Evolutionary conservation across 2,113 vertebrate genomes (phyloP), one percentile per base, ranked within the genome.

Genomic region (Toxostoma redivivum): DNA sequence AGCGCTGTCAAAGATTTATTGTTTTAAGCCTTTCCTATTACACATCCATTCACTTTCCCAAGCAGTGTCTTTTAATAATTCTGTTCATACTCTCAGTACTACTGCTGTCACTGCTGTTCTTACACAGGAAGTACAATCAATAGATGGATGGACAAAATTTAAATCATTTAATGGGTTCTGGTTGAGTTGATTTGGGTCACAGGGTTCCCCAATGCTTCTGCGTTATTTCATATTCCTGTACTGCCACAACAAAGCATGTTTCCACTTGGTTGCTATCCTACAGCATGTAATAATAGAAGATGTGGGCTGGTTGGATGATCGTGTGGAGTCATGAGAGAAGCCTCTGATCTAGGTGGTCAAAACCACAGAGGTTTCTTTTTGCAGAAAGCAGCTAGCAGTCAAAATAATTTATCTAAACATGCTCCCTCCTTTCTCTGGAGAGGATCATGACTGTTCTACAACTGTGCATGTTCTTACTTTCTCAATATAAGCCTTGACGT

Each of bases 81-180:
- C 93, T 90, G 35, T 72, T 97, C 93, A 88, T 83, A 78, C n/a
- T 95, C 89, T 94, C 70, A 88, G 53, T 20, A 19, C 51, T 93
- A 71, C 61, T 64, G 88, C 91, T 96, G 83, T 90, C 92, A 66
- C 70, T 60, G 73, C 81, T 94, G 35, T 66, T 97, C 88, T 69
- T 92, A 88, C 50, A n/a, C 88, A 90, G 4, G 56, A 84, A 86
- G 57, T 86, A 71, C 95, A 97, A 98, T 98, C 98, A 97, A 97
- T 98, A 97, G 67, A 78, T 95, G 94, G 91, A 97, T 93, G 83
- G 90, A 96, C 91, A 85, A 98, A 98, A 98, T 96, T 97, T 97
- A 97, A 98, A 98, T 97, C 79, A 93, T 94, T 98, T 97, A 97
- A 97, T 95, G 91, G 93, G 95, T 97, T 98, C 95, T 98, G 96